Evolutionary conservation across 2,888 invertebrate species (phyloP), one percentile per base, ranked within the genome.

Genomic region (Pheosia gnoma): DNA sequence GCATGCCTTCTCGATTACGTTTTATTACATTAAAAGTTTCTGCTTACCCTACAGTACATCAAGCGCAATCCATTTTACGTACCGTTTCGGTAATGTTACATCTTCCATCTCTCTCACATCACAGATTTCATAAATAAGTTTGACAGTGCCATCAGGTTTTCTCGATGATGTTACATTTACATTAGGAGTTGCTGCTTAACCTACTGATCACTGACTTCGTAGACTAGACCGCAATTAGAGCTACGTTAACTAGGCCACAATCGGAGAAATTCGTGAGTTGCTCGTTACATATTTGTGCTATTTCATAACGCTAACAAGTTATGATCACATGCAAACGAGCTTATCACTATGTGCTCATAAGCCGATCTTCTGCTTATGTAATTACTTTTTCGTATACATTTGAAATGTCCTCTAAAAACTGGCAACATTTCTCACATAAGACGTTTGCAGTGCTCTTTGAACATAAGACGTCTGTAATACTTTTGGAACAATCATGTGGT

Each of bases 161-260:
- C 25, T 25, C 25, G 25, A 25, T 25, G 25, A 25, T 25, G 25
- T 25, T 25, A 25, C 25, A 25, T 25, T 25, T 25, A 25, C 25
- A 25, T 25, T 25, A 25, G 25, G 25, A 25, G 25, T 25, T 25
- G 25, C 25, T 25, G 25, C 25, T 25, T 25, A 43, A 9, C 10
- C 10, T 8, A 7, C 9, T 43, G 43, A 9, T 10, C 43, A 8
- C 9, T 10, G 7, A 10, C 11, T 4, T n/a, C 43, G 43, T 45
- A 45, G 43, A 45, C 43, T 47, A 53, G 53, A 53, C 53, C 10
- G 37, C 36, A 53, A 53, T 53, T 53, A 53, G 53, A 53, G 53
- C 7, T 53, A 37, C 10, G 37, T 38, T 37, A 38, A 53, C 53
- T 37, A 38, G 37, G 6, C 6, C 53, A 53, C 53, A 53, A 53